phyloP scores from a whole-genome alignment of 2,888 invertebrate species.

The Zygogramma bicolorata region DNA sequence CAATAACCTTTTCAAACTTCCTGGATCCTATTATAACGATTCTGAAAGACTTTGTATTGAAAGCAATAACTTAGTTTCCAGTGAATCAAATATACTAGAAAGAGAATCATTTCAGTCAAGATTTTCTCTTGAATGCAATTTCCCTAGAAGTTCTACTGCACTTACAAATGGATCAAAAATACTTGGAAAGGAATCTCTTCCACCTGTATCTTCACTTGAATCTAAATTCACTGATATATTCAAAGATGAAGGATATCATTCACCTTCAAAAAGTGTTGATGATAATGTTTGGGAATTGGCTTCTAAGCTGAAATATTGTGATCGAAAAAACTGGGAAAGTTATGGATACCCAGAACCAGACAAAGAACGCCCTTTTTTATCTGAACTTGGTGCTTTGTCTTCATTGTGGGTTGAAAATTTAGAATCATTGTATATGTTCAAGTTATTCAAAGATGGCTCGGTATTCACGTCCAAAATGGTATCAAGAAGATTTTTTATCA shows the following conservation, averaged over 20 bases:
- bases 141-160: not conserved
- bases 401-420: slow-evolving; percentile 59
- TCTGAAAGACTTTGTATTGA: slow-evolving; percentile 5
- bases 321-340: slow-evolving; percentile 61
- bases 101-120: not conserved
- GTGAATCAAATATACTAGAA: not conserved
- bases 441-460: slow-evolving; percentile 45
- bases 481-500: slow-evolving; percentile 54
- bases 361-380: slow-evolving; percentile 62
- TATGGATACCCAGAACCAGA: slow-evolving; percentile 59
- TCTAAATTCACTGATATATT: slow-evolving; percentile 30
- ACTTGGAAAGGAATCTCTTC: not conserved
- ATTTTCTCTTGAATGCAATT: not conserved
- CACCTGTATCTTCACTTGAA: not conserved
- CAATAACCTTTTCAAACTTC: slow-evolving; percentile 40
- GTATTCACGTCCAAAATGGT: slow-evolving; percentile 49
- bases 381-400: slow-evolving; percentile 59
- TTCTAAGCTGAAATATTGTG: slow-evolving; percentile 49
- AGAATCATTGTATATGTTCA: slow-evolving; percentile 53
- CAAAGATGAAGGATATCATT: slow-evolving; percentile 52
- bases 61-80: not conserved
- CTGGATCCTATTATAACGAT: slow-evolving; percentile 24
- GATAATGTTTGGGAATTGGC: slow-evolving; percentile 58
- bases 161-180: not conserved
- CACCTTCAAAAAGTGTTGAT: slow-evolving; percentile 48